Evolutionary conservation across 2,113 vertebrate genomes (phyloP).

Genomic region (Oxyura jamaicensis): DNA sequence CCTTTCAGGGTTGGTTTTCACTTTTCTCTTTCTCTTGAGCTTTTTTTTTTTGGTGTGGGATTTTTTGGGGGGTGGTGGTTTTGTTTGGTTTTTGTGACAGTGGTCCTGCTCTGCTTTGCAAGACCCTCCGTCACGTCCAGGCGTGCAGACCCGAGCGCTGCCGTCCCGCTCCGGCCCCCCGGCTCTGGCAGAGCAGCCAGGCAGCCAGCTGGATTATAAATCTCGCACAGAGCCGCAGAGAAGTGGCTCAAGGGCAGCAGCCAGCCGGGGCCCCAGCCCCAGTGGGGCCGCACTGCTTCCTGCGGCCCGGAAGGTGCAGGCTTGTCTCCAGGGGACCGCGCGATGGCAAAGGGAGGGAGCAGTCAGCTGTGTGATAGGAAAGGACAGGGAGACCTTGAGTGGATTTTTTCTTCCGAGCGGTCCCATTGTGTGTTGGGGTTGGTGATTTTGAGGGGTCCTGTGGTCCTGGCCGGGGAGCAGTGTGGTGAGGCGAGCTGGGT

Average conservation of each 20-base stretch:
- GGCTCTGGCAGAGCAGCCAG: background rate
- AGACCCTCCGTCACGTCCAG: background rate
- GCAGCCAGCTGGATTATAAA: background rate
- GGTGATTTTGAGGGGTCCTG: background rate
- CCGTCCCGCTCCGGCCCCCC: background rate
- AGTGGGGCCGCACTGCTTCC: background rate
- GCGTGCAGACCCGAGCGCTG: background rate
- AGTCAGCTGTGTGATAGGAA: background rate
- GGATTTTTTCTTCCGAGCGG: background rate
- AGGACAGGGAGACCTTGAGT: background rate
- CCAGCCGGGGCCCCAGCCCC: background rate
- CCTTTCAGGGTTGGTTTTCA: background rate
- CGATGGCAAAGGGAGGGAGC: background rate
- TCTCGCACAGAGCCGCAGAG: background rate
- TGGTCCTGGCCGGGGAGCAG: background rate
- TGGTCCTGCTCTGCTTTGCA: background rate
- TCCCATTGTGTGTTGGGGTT: background rate
- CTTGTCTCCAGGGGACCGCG: background rate
- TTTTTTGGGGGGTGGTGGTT: background rate
- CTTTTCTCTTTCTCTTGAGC: background rate
- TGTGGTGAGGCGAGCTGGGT: background rate
- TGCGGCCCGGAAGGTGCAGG: background rate
- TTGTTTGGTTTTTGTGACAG: accelerated
- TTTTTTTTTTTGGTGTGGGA: background rate
- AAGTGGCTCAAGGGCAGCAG: background rate